A percentile compares a stretch with the other conserved stretches of the same genome.
Conservation (phyloP, 2,797 vertebrate species). For the Hydrophis major region DNA sequence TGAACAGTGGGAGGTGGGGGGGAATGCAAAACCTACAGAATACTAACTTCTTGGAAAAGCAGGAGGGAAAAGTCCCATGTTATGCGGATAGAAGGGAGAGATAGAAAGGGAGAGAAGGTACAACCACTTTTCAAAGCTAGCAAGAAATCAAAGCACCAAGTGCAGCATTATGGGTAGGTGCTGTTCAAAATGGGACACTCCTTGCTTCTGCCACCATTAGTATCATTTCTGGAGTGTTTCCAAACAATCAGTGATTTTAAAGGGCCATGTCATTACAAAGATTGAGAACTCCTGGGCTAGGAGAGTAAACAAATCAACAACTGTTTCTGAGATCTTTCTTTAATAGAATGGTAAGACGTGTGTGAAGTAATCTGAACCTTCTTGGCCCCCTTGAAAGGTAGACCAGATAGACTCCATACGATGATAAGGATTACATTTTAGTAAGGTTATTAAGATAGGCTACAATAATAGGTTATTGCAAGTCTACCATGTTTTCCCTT, state of each 20-base stretch:
- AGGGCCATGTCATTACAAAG: background rate
- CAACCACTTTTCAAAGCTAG: background rate
- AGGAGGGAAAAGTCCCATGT: background rate
- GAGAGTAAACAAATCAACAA: background rate
- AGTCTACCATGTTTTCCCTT: background rate
- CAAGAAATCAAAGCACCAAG: background rate
- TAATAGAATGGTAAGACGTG: background rate
- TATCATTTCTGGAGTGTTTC: background rate
- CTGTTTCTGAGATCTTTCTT: background rate
- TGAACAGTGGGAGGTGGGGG: background rate
- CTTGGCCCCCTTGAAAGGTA: background rate
- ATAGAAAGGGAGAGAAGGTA: background rate
- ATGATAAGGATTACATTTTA: background rate
- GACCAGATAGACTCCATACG: background rate
- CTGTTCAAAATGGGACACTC: background rate
- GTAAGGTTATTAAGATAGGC: background rate
- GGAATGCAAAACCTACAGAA: background rate
- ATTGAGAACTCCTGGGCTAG: background rate
- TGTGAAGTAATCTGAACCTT: background rate
- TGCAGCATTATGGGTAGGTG: background rate
- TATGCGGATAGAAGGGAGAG: no score
- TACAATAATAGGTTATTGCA: background rate
- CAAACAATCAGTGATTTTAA: background rate
- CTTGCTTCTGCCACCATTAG: background rate
- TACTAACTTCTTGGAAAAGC: background rate